Percentiles rank a stretch among this genome's conserved stretches.
Conservation (phyloP, 2,113 vertebrate genomes). For the Saimiri boliviensis region DNA sequence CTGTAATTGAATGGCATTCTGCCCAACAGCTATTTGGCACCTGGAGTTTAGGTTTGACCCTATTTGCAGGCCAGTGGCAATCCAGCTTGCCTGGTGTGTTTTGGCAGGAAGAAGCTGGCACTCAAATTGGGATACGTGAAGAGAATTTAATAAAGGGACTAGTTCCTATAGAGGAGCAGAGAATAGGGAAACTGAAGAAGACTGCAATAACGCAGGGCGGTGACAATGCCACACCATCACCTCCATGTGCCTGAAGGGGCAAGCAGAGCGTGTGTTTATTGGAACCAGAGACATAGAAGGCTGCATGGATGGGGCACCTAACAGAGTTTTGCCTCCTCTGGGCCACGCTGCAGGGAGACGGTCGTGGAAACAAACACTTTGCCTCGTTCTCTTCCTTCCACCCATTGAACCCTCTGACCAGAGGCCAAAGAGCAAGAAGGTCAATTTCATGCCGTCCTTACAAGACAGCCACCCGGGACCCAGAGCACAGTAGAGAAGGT, state of each 20-base stretch:
- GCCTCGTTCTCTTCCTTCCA: background rate
- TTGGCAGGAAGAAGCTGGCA: background rate
- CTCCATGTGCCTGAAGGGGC: background rate
- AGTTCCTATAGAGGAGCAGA: background rate
- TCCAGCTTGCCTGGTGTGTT: background rate
- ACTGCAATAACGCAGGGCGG: background rate
- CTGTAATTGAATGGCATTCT: background rate
- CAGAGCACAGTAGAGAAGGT: background rate
- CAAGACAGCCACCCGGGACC: background rate
- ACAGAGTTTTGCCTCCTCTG: background rate
- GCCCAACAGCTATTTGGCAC: background rate
- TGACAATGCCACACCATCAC: background rate
- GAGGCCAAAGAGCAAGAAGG: background rate
- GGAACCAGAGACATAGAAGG: background rate
- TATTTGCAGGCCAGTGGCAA: background rate
- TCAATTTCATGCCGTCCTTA: background rate
- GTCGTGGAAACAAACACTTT: background rate
- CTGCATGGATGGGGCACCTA: background rate
- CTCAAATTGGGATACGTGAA: background rate
- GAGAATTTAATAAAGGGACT: background rate
- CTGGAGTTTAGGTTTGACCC: background rate
- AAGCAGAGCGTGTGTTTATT: background rate
- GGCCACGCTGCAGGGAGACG: background rate
- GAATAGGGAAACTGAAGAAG: background rate
- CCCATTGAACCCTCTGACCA: background rate